Evolutionary conservation across 2,797 vertebrate genomes (phyloP).

Genomic region (Zalophus californianus): DNA sequence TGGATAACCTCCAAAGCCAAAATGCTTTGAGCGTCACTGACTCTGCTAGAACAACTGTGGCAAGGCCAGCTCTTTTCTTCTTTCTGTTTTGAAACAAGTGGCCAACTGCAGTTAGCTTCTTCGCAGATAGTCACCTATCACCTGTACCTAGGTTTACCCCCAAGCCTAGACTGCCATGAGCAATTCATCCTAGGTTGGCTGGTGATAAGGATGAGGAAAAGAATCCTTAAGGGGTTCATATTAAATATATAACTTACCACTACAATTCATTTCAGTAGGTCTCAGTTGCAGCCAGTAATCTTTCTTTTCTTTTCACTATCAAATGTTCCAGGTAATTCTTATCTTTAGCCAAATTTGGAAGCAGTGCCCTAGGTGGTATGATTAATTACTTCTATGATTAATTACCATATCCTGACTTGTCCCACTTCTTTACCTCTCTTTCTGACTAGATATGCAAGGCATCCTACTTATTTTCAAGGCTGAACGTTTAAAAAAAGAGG

Average conservation of each 20-base stretch:
- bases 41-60: not conserved
- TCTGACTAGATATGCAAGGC: not conserved
- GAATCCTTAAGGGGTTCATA: not conserved
- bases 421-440: conserved; percentile 23
- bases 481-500: conserved; percentile 66
- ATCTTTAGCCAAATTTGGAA: conserved; percentile 47
- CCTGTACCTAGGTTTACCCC: not conserved
- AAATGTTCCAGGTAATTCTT: not conserved
- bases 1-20: not conserved
- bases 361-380: conserved; percentile 33
- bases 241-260: not conserved
- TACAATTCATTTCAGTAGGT: not conserved
- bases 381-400: conserved; percentile 72
- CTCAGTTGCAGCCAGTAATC: not conserved
- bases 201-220: not conserved
- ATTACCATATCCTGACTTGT: conserved; percentile 26
- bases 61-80: not conserved
- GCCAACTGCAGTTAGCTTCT: not conserved
- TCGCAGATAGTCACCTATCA: not conserved
- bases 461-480: conserved; percentile 61
- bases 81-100: conserved; percentile 42
- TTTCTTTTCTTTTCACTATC: not conserved
- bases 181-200: not conserved
- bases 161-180: not conserved
- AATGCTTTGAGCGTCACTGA: not conserved